A percentile compares a stretch with the other conserved stretches of the same genome.
Conservation (phyloP, 1,140 invertebrate genomes). For the Drosophila pruinosa region DNA sequence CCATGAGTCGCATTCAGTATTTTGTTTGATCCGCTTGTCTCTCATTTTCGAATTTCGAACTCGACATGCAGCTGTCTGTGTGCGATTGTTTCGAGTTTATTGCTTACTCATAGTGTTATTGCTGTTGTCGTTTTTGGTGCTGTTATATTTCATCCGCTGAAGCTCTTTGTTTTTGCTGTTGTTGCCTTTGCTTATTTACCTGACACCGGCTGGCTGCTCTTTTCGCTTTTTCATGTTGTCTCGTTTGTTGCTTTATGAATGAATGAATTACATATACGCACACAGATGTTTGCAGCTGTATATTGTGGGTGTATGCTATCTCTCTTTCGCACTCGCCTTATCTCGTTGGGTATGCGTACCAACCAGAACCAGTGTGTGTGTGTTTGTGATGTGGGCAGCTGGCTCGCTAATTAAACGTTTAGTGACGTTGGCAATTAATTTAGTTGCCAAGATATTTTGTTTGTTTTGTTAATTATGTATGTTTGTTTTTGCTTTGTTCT, state of each 20-base stretch:
- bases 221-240: constrained; percentile 43
- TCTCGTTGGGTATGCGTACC: neutral
- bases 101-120: constrained; percentile 54
- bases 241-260: constrained; percentile 51
- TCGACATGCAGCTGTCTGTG: constrained; percentile 26
- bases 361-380: constrained; percentile 40
- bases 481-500: constrained; percentile 10
- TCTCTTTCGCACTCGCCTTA: neutral
- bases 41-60: constrained; percentile 58
- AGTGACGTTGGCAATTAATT: constrained; percentile 60
- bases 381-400: constrained; percentile 33
- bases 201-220: constrained; percentile 67
- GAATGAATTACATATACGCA: constrained; percentile 50
- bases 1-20: neutral
- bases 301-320: constrained; percentile 44
- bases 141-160: constrained; percentile 16
- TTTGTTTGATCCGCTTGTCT: constrained; percentile 27
- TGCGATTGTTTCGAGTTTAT: constrained; percentile 23
- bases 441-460: constrained; percentile 37
- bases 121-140: constrained; percentile 31
- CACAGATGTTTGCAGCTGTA: neutral
- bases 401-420: constrained; percentile 68
- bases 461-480: constrained; percentile 22
- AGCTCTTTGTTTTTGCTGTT: constrained; percentile 36
- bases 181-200: constrained; percentile 52